A percentile compares a stretch with the other conserved stretches of the same genome.
These are phyloP conservation scores for Saccopteryx bilineata DNA, from an alignment of 2,113 vertebrate species.

Conservation along the genomic window DNA sequence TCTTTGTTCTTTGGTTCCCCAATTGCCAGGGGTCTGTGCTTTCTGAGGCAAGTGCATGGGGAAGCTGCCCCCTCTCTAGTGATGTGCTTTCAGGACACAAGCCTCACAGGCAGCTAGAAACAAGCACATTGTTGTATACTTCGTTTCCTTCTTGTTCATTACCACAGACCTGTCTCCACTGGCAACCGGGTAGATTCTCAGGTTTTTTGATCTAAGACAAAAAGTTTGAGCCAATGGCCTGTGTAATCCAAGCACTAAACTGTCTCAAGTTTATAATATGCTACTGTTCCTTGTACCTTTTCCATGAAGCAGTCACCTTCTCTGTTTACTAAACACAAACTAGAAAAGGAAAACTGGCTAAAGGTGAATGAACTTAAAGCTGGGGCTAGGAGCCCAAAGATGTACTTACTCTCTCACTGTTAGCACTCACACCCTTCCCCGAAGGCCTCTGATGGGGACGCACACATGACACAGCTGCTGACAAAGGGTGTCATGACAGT, in stretches of 20 bases:
- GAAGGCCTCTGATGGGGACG: too few relatives aligned
- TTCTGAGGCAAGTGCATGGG: too few relatives aligned
- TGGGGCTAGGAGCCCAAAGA: neutral
- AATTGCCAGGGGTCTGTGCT: neutral
- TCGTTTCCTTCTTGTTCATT: neutral
- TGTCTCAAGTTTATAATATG: neutral
- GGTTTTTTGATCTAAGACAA: neutral
- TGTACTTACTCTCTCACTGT: accelerated
- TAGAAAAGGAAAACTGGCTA: neutral
- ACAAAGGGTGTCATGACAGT: too few relatives aligned
- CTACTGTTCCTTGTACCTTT: neutral
- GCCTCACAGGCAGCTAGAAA: too few relatives aligned
- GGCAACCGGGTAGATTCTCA: neutral
- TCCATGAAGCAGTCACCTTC: neutral
- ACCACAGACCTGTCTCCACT: neutral
- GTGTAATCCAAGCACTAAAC: neutral
- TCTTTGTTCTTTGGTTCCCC: neutral
- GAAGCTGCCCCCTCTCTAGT: neutral
- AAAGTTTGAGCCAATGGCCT: neutral
- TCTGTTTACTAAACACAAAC: neutral
- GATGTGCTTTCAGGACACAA: too few relatives aligned
- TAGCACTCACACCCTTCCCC: accelerated
- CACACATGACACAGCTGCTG: neutral
- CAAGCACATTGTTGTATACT: accelerated
- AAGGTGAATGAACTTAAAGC: neutral